Percentiles rank a stretch among this genome's conserved stretches.
These are phyloP conservation scores for Lepidochrysops patricia DNA, from an alignment of 2,888 invertebrate genomes.

Conservation along the genomic window DNA sequence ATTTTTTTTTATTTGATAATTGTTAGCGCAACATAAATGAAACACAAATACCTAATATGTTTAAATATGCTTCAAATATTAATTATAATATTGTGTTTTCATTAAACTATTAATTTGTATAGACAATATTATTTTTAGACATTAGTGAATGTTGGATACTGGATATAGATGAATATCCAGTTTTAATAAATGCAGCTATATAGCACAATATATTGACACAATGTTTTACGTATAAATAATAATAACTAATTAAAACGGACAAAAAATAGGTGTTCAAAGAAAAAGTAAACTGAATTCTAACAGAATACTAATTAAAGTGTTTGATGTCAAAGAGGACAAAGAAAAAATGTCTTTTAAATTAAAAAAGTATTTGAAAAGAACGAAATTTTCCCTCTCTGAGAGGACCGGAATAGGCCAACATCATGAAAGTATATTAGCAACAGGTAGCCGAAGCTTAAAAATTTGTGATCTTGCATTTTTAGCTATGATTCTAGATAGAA, in stretches of 20 bases:
- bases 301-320: background rate
- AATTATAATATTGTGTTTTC: no score
- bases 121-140: no score
- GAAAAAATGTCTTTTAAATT: background rate
- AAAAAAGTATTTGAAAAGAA: slow-evolving; percentile 1
- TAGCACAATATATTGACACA: no score
- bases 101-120: no score
- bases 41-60: no score
- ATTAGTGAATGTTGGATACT: no score
- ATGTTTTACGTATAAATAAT: no score
- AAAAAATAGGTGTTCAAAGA: background rate
- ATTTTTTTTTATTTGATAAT: no score
- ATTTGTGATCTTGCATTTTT: background rate
- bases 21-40: no score
- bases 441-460: background rate
- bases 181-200: no score
- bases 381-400: background rate
- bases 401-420: background rate
- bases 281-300: background rate
- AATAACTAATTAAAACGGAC: background rate
- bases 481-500: background rate
- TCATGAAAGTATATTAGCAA: background rate
- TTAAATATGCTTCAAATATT: no score
- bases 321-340: background rate
- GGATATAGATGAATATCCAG: no score